phyloP scores from a whole-genome alignment of 2,888 invertebrate genomes.

The Synergus itoensis region DNA sequence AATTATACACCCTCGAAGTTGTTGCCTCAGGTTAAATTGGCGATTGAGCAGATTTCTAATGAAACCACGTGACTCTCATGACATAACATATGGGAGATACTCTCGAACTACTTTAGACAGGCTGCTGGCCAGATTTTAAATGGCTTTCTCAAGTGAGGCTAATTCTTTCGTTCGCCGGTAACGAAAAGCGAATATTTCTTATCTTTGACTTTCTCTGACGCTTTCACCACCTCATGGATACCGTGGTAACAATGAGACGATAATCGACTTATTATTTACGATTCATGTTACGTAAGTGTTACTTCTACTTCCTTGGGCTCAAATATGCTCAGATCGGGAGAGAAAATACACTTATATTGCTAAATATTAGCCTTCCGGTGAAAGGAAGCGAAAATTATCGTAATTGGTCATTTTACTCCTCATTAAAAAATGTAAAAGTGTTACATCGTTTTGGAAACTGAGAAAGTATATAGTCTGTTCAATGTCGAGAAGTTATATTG shows the following conservation, averaged over 20 bases:
- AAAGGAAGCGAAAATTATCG: conserved; percentile 27
- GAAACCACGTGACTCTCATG: conserved; percentile 31
- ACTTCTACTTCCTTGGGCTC: conserved; percentile 22
- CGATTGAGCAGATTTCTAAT: conserved; percentile 42
- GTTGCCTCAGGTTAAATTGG: neutral
- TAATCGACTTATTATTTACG: conserved; percentile 60
- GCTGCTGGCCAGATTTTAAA: conserved; percentile 45
- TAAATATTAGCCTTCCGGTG: conserved; percentile 5
- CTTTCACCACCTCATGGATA: conserved; percentile 57
- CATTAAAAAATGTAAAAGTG: conserved; percentile 7
- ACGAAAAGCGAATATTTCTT: conserved; percentile 51
- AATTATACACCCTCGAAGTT: neutral
- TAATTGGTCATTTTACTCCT: conserved; percentile 13
- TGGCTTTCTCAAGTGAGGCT: conserved; percentile 48
- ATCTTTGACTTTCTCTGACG: conserved; percentile 55
- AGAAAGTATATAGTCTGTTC: neutral
- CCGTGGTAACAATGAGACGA: conserved; percentile 55
- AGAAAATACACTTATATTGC: conserved; percentile 29
- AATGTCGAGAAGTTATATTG: neutral
- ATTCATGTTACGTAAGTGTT: conserved; percentile 53
- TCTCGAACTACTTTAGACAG: conserved; percentile 39
- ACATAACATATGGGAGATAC: conserved; percentile 36
- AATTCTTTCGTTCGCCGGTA: conserved; percentile 44
- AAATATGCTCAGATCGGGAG: neutral
- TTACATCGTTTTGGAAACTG: neutral